phyloP scores from a whole-genome alignment of 2,888 invertebrate species.

The Protophormia terraenovae region DNA sequence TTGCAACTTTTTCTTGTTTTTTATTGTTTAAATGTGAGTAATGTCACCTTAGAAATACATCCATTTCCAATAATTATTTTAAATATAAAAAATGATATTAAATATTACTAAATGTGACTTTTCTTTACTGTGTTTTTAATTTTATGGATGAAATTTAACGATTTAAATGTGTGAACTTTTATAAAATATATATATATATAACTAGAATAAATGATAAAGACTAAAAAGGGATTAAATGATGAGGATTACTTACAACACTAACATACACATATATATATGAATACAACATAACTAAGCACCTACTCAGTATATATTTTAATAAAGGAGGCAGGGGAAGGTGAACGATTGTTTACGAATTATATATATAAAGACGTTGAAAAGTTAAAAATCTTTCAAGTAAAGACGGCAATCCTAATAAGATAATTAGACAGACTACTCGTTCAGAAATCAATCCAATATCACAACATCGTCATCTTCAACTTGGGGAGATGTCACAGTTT shows the following conservation, averaged over 20 bases:
- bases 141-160: background rate
- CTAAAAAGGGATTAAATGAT: conserved; percentile 46
- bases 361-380: conserved; percentile 37
- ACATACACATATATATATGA: conserved; percentile 55
- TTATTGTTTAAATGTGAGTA: background rate
- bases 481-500: background rate
- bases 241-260: conserved; percentile 61
- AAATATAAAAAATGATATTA: background rate
- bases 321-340: background rate
- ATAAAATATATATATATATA: conserved; percentile 38
- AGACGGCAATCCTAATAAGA: background rate
- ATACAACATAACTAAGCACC: conserved; percentile 57
- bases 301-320: conserved; percentile 29
- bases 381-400: conserved; percentile 4
- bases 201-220: conserved; percentile 49
- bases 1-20: conserved; percentile 12
- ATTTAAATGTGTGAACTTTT: conserved; percentile 6
- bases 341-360: background rate
- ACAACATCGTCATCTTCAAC: conserved; percentile 69
- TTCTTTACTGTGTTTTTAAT: background rate
- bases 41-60: background rate
- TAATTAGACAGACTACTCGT: too few relatives aligned
- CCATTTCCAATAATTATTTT: conserved; percentile 12
- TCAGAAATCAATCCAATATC: conserved; percentile 70
- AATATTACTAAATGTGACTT: background rate